Evolutionary conservation across 2,797 vertebrate genomes (phyloP).

Genomic region (Protosalanx chinensis): DNA sequence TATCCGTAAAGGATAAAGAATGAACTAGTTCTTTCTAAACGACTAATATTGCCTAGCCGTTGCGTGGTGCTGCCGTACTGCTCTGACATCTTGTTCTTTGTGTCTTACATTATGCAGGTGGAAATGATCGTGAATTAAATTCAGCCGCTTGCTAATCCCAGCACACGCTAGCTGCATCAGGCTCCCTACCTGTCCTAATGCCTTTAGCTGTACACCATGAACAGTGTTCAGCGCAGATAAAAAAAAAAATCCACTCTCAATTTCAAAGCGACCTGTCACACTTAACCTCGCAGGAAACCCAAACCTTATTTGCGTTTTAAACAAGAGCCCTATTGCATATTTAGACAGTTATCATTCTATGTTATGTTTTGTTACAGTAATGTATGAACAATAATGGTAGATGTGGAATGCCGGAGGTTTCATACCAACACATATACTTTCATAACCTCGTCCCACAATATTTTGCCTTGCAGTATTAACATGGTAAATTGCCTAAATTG

Average conservation of each 20-base stretch:
- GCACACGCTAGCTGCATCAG: not conserved
- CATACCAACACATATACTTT: not conserved
- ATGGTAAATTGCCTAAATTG: constrained; percentile 11
- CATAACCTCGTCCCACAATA: not conserved
- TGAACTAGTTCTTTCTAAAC: too few relatives aligned
- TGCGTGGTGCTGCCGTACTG: too few relatives aligned
- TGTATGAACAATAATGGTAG: too few relatives aligned
- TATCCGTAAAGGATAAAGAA: too few relatives aligned
- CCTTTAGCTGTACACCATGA: constrained; percentile 22
- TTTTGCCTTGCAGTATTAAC: not conserved
- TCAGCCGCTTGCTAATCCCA: not conserved
- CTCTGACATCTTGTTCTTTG: not conserved
- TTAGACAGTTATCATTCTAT: constrained; percentile 24
- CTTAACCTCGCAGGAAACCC: constrained; percentile 20
- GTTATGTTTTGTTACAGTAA: too few relatives aligned
- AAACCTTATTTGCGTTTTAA: constrained; percentile 64
- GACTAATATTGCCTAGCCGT: too few relatives aligned
- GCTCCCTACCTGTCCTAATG: constrained; percentile 16
- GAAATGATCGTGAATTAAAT: not conserved
- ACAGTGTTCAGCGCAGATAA: constrained; percentile 46
- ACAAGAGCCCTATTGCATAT: constrained; percentile 59
- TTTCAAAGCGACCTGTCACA: constrained; percentile 55
- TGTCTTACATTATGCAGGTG: too few relatives aligned
- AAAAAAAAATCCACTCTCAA: constrained; percentile 48
- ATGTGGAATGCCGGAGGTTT: not conserved